A percentile compares a stretch with the other conserved stretches of the same genome.
These are phyloP conservation scores for Dascillus cervinus DNA, from an alignment of 2,888 invertebrate genomes.

Conservation along the genomic window DNA sequence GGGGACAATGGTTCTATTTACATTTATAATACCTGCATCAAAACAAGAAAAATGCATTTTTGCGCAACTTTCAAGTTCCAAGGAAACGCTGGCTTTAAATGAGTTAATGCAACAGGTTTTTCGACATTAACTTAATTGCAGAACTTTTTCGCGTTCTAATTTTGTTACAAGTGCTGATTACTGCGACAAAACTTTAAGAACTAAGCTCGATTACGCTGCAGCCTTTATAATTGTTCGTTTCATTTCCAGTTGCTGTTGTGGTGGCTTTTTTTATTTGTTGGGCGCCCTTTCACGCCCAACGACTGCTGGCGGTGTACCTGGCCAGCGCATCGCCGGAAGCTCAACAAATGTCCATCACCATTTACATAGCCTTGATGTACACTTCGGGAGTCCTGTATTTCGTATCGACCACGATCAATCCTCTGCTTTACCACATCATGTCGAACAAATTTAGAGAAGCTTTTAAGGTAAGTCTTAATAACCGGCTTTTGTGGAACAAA, in stretches of 20 bases:
- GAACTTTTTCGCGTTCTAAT: no score
- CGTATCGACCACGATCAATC: slow-evolving; percentile 85
- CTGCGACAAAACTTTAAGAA: no score
- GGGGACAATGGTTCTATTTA: no score
- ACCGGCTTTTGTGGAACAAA: no score
- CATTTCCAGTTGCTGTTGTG: slow-evolving; percentile 71
- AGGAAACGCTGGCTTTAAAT: no score
- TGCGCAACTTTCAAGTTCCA: no score
- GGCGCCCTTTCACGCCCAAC: slow-evolving; percentile 89
- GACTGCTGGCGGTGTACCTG: slow-evolving; percentile 73
- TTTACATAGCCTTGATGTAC: slow-evolving; percentile 52
- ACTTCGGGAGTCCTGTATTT: slow-evolving; percentile 85
- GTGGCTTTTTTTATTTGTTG: slow-evolving; percentile 83
- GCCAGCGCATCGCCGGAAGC: slow-evolving; percentile 32
- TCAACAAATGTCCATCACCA: slow-evolving; percentile 9
- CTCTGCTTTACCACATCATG: slow-evolving; percentile 88
- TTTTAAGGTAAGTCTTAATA: slow-evolving; percentile 77
- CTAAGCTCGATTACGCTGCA: not conserved
- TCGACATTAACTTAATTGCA: no score
- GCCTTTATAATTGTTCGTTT: slow-evolving; percentile 11
- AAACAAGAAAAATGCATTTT: no score
- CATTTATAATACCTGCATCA: no score
- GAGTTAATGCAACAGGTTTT: no score
- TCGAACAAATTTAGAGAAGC: slow-evolving; percentile 87
- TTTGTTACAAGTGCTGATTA: no score